Evolutionary conservation across 2,797 vertebrate genomes (phyloP), one percentile per base, ranked within the genome.

Genomic region (Gallinago stenura): DNA sequence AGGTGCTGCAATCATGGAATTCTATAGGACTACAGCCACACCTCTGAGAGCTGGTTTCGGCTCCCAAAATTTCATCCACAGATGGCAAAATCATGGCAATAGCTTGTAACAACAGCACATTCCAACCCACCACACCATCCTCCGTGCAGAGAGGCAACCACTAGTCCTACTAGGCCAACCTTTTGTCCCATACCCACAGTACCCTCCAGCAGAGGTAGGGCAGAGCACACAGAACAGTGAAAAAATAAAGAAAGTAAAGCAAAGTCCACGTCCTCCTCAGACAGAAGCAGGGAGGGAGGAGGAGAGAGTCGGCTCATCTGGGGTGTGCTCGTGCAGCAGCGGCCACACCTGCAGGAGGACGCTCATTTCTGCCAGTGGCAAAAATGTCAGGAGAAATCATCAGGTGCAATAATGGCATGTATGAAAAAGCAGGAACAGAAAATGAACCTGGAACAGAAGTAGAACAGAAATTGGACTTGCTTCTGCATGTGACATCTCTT

Each of bases 381-480:
- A 64, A 57, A 26, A 50, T 41, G 33, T 64, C 41, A 60, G 12
- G 51, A 57, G 72, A 78, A 62, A 33, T 30, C 6, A 4, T 33
- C 18, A 79, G 37, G 25, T 57, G 50, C 73, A 86, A 20, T 10
- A 9, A 51, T 20, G 61, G 35, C n/a, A 45, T 1, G 5, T 16
- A 51, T 15, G 19, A 61, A 87, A 91, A 87, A 73, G 53, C 35
- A 87, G 31, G 61, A 89, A 92, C 14, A 57, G 53, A 78, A 91
- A 60, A 80, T 16, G 33, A 35, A 35, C 33, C 33, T 35, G 72
- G 45, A 93, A 70, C 20, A 91, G 79, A 86, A 72, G 66, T 9
- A 69, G 35, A 91, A 70, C 43, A 68, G 57, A 88, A 91, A 80
- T 80, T 25, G 70, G 33, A 64, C 22, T 31, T 30, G 28, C 31